Percentiles rank a stretch among this genome's conserved stretches.
phyloP scores from a whole-genome alignment of 2,888 invertebrate species.

The Diplolepis rosae region DNA sequence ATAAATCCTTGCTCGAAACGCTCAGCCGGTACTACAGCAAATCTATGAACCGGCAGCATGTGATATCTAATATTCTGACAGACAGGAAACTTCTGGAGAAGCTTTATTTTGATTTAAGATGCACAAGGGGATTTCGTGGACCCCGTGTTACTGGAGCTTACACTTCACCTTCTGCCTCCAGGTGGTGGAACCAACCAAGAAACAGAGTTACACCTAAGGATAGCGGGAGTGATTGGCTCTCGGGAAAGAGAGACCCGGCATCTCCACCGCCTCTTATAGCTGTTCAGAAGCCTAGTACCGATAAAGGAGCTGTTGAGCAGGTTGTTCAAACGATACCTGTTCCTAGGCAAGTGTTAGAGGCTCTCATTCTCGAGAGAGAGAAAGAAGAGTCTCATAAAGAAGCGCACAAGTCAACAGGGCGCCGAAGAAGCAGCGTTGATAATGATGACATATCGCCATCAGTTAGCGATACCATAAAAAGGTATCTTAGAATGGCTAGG shows the following conservation, averaged over 20 bases:
- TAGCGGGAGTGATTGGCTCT: constrained; percentile 49
- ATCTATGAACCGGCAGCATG: constrained; percentile 80
- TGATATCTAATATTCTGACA: constrained; percentile 83
- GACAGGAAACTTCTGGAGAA: constrained; percentile 84
- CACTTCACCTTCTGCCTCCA: constrained; percentile 63
- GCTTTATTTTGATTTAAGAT: constrained; percentile 83
- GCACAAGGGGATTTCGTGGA: constrained; percentile 78
- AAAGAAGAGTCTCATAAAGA: constrained; percentile 73
- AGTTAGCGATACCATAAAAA: constrained; percentile 89
- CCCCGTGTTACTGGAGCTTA: constrained; percentile 69
- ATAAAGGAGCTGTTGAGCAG: constrained; percentile 74
- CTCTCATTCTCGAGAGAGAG: constrained; percentile 75
- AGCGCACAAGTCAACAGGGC: constrained; percentile 67
- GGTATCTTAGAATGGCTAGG: constrained; percentile 89
- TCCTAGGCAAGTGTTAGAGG: constrained; percentile 75
- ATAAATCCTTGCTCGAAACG: constrained; percentile 80
- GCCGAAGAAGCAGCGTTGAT: constrained; percentile 86
- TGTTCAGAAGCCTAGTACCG: constrained; percentile 78
- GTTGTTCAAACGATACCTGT: constrained; percentile 81
- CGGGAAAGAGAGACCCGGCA: constrained; percentile 54
- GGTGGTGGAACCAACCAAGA: constrained; percentile 60
- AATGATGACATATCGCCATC: constrained; percentile 91
- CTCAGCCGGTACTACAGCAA: constrained; percentile 81
- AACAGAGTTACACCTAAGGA: constrained; percentile 51
- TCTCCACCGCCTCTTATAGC: constrained; percentile 83